Evolutionary conservation across 2,797 vertebrate genomes (phyloP), one percentile per base, ranked within the genome.

Genomic region (Lophius americanus): DNA sequence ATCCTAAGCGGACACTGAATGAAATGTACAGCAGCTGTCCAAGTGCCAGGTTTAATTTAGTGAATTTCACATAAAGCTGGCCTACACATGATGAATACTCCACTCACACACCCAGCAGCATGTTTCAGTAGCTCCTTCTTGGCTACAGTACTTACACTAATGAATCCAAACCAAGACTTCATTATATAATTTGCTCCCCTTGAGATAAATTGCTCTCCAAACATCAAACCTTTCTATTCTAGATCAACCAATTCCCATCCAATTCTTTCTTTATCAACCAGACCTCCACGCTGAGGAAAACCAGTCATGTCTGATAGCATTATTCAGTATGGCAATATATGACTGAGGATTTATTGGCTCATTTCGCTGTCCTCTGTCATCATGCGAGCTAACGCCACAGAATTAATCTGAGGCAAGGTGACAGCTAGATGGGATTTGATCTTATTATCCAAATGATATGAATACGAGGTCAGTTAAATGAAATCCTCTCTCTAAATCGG

Each of bases 101-200:
- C 5, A 32, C 12, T 36, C 32, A 9, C 11, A 46, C 23, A 23
- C 23, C 23, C 36, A 6, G n/a, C 43, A 32, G 44, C 9, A 38
- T 39, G 9, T n/a, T 33, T 33, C 57, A 14, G 52, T 35, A 6
- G 7, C 65, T 58, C 5, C 48, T 10, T 49, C 11, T 23, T 2
- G 2, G n/a, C 52, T 42, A 12, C 42, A 54, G 51, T 10, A 0
- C 51, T 52, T 68, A 58, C 23, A 47, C 60, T 64, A 52, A 64
- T 51, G 6, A 64, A 51, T 6, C 33, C 11, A 63, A 42, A 52
- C 11, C n/a, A 35, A 44, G 3, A 51, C 10, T 59, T 51, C 6
- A 48, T 44, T 11, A 72, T 10, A 41, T 60, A 4, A 51, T 54
- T 48, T 33, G 14, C n/a, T 48, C 36, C 13, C 1, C 23, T 44